A percentile compares a stretch with the other conserved stretches of the same genome.
phyloP scores from a whole-genome alignment of 2,113 vertebrate species.

The Sterna hirundo region DNA sequence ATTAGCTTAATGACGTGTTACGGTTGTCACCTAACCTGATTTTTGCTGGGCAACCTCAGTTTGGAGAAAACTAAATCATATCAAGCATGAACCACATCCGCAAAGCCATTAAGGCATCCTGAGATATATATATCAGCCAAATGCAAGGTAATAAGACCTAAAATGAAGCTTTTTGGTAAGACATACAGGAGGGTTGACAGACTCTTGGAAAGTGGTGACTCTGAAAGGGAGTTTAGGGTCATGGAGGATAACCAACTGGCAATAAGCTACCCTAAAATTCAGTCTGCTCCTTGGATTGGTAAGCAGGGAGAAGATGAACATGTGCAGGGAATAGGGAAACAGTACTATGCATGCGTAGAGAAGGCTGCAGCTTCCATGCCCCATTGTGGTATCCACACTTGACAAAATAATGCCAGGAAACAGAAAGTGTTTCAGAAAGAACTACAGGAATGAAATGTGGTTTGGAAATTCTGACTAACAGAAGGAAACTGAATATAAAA shows the following conservation, averaged over 20 bases:
- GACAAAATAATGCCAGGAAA: not conserved
- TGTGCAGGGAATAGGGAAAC: not conserved
- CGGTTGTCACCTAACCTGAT: not conserved
- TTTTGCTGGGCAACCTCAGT: not conserved
- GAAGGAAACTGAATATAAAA: not conserved
- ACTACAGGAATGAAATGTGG: not conserved
- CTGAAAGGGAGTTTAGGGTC: not conserved
- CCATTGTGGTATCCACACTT: not conserved
- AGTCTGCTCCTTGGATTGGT: not conserved
- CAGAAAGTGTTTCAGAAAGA: not conserved
- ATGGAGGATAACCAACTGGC: not conserved
- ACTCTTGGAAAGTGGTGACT: not conserved
- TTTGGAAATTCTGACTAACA: not conserved
- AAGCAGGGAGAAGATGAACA: not conserved
- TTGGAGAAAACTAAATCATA: not conserved
- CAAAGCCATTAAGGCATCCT: not conserved
- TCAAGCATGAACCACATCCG: not conserved
- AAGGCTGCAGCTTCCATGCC: not conserved
- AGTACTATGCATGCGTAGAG: fast-evolving
- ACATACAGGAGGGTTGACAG: not conserved
- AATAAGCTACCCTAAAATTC: not conserved
- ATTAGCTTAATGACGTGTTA: not conserved
- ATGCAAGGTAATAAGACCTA: not conserved
- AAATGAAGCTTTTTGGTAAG: not conserved
- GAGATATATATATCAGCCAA: not conserved